These are phyloP conservation scores for Sitodiplosis mosellana DNA, from an alignment of 1,140 invertebrate genomes.

Conservation along the genomic window DNA sequence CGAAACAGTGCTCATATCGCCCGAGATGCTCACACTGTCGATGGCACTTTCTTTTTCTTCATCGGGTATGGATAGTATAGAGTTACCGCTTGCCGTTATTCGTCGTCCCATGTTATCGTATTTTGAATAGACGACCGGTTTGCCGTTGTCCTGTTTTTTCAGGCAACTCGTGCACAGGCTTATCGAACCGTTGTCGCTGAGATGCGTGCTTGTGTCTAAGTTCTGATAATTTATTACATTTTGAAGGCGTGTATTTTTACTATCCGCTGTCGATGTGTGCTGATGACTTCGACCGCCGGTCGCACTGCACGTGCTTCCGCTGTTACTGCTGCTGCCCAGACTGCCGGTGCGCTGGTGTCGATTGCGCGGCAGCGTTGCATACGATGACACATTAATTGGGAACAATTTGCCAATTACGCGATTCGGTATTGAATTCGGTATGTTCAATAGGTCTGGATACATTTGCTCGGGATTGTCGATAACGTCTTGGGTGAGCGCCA, in stretches of 20 bases:
- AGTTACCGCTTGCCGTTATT: conserved; percentile 68
- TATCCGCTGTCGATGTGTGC: background rate
- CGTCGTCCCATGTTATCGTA: conserved; percentile 82
- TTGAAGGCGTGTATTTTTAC: background rate
- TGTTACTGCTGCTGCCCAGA: conserved; percentile 16
- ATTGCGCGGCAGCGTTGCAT: conserved; percentile 39
- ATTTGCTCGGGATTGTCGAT: conserved; percentile 32
- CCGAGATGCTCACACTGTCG: background rate
- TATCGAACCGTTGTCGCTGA: background rate
- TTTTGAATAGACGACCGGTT: conserved; percentile 19
- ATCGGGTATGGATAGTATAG: conserved; percentile 60
- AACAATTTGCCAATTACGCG: conserved; percentile 26
- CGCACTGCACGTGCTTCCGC: conserved; percentile 10
- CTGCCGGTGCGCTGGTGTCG: conserved; percentile 15
- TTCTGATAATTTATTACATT: conserved; percentile 19
- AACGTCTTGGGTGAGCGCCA: conserved; percentile 49
- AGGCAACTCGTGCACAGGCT: background rate
- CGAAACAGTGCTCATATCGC: too few relatives aligned
- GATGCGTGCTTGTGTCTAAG: conserved; percentile 14
- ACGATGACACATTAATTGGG: conserved; percentile 28
- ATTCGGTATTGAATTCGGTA: conserved; percentile 34
- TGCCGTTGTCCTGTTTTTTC: conserved; percentile 5
- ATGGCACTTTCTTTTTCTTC: conserved; percentile 11
- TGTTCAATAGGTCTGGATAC: conserved; percentile 61
- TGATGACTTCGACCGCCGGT: conserved; percentile 4